Base-by-base conservation (phyloP, 2,888 invertebrate species). In the Steinernema scapterisci region DNA sequence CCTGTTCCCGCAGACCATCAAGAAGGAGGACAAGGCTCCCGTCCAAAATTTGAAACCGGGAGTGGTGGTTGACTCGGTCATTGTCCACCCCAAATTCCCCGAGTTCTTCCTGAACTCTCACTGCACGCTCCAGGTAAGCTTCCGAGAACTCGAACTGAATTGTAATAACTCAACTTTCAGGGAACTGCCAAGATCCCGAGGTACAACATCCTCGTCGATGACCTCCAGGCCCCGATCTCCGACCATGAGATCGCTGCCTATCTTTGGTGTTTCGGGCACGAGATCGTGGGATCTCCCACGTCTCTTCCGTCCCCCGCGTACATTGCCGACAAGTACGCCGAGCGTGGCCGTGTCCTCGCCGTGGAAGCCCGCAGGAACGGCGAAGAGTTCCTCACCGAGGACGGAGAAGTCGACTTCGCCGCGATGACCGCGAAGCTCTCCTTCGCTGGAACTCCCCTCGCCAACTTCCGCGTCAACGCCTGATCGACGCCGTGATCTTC, bases 101-200 rank as follows among this genome's bases (percentile, higher is more conserved):
- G 83, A 86, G 75, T 85, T 85, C 77, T 86, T 76, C 78, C 75
- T 86, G 51, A 84, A 82, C 71, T 77, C 81, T 5, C 85, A 85
- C 75, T 77, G 75, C 25, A 82, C 85, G 3, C 78, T 85, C 6
- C 85, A 85, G 77, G 84, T 82, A 38, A 31, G 25, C 5, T 72
- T 21, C 21, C 11, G 16, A 25, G 21, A 5, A 16, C 25, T 48
- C 71, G 7, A n/a, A 27, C 6, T 19, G 5, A 2, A 9, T 44
- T 21, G 6, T 73, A 16, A 16, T 23, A 13, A 56, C 38, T 54
- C 44, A 16, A 9, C 45, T 75, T 80, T n/a, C 72, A 86, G 85
- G 87, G 87, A n/a, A 81, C 83, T 1, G 85, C 84, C 7, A 80
- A 78, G 38, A 81, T 82, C 7, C 85, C 86, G 11, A 74, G 81